Percentiles rank a stretch among this genome's conserved stretches.
Conservation (phyloP, 2,797 vertebrate genomes). For the Ambastaia sidthimunki region DNA sequence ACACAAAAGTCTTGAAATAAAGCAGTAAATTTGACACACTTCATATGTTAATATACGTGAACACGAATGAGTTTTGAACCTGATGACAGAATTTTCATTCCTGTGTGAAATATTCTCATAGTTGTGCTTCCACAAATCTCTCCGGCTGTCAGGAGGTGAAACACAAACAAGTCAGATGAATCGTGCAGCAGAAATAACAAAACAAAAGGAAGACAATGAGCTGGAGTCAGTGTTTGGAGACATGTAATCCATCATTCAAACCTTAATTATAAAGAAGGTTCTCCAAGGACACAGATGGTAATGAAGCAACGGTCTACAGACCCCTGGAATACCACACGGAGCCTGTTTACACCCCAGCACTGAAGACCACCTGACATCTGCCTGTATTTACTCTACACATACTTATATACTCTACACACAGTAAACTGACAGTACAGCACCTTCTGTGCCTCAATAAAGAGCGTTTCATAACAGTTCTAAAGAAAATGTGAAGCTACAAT, state of each 20-base stretch:
- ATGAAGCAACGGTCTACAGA: conserved; percentile 76
- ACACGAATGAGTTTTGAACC: neutral
- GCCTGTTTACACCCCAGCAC: conserved; percentile 53
- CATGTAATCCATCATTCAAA: conserved; percentile 79
- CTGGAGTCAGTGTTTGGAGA: conserved; percentile 73
- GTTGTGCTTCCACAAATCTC: conserved; percentile 61
- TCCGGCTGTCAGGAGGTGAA: conserved; percentile 25
- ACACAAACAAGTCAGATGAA: conserved; percentile 52
- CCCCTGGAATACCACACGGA: conserved; percentile 63
- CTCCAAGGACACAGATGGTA: conserved; percentile 78
- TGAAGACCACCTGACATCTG: conserved; percentile 53
- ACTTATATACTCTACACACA: neutral
- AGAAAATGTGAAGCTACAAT: too few species aligned
- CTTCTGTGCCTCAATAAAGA: neutral
- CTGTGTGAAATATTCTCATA: conserved; percentile 58
- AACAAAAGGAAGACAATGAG: conserved; percentile 21
- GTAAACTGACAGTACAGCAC: neutral
- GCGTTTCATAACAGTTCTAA: neutral
- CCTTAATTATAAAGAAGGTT: conserved; percentile 79
- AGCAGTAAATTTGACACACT: neutral
- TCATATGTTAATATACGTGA: neutral
- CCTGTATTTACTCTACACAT: conserved; percentile 29
- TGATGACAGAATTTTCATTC: neutral
- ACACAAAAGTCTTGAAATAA: neutral
- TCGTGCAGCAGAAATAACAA: conserved; percentile 43